Base-by-base conservation (phyloP, 2,797 vertebrate genomes). In the Odontamblyopus rebecca region DNA sequence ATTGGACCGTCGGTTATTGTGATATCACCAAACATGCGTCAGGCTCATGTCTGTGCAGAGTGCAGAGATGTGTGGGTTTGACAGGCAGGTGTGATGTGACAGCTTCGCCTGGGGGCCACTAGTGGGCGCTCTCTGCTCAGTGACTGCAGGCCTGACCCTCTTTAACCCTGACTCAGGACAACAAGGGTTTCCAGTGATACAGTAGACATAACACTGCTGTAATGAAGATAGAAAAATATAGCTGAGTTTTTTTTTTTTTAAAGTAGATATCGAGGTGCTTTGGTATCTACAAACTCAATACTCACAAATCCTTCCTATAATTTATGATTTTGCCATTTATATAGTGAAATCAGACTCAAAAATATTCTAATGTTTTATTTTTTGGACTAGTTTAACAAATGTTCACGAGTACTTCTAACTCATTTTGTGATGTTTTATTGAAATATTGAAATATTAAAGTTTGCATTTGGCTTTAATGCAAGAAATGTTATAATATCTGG, bases 91-190 rank as follows among this genome's bases (percentile, higher is more conserved):
- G 60, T 8, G 30, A 6, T 72, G 71, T 50, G 72, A 77, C 74
- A 82, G 67, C 81, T 79, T 15, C 19, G n/a, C n/a, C 62, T 73
- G 11, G 59, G 13, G 32, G 69, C 92, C 94, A 93, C 92, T 88
- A 92, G 94, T 93, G 87, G 93, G 92, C 63, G 85, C 88, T 77
- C 83, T 85, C 61, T 62, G 65, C 75, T 75, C 78, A 85, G 59
- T 16, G 1, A 63, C 44, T 32, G 29, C 7, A 54, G 48, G 2
- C 48, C 0, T 76, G 72, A 79, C 73, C 69, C 57, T 44, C 60
- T 26, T 38, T 44, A 69, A 41, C 27, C 65, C 65, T 30, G 44
- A 73, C 23, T 12, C 9, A 13, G 54, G 54, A 27, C 23, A 27
- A 5, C 2, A 26, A n/a, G 54, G 23, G 11, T 54, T 9, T 8